Base-by-base conservation (phyloP, 2,797 vertebrate genomes). In the Sandelia bainsii region DNA sequence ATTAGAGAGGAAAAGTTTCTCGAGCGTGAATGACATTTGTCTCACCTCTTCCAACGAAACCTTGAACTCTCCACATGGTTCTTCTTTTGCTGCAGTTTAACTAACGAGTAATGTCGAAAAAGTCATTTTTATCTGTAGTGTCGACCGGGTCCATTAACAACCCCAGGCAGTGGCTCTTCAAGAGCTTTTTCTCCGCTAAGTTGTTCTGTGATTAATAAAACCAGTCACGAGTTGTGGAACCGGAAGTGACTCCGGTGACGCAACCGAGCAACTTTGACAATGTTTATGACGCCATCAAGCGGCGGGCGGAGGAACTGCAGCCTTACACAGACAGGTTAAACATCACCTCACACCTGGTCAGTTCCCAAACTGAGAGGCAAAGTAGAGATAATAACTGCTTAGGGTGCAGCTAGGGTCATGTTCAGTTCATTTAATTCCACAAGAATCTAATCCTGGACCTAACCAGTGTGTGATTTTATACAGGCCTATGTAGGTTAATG, bases 11-110 rank as follows among this genome's bases (percentile, higher is more conserved):
- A 29, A 25, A 10, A 6, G 22, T 51, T 58, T 20, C 6, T 22
- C 19, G 2, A 0, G 9, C 17, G 34, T 51, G 40, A 40, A 0
- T 50, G 39, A 44, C 54, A 62, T 52, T 62, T 40, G 10, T 51
- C 92, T 93, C 81, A 95, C 94, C 93, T 93, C 94, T 87, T 44
- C 91, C 90, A 3, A 92, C 74, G 3, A 94, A 70, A 34, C 90
- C 91, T 4, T 93, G 90, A 39, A 94, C 53, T 81, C 93, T 80
- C 93, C 93, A 95, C 94, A 95, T 95, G 59, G n/a, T 81, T 61
- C 11, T 22, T 72, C 57, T 64, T 59, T 13, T 6, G 39, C 65
- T 10, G 64, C 19, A 27, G 44, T 34, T 81, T 23, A 80, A 8
- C 20, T 10, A 0, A 22, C 23, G 17, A 27, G 0, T 51, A 37